phyloP scores from a whole-genome alignment of 1,140 invertebrate genomes.

The Hermatobates lingyangjiaoensis region DNA sequence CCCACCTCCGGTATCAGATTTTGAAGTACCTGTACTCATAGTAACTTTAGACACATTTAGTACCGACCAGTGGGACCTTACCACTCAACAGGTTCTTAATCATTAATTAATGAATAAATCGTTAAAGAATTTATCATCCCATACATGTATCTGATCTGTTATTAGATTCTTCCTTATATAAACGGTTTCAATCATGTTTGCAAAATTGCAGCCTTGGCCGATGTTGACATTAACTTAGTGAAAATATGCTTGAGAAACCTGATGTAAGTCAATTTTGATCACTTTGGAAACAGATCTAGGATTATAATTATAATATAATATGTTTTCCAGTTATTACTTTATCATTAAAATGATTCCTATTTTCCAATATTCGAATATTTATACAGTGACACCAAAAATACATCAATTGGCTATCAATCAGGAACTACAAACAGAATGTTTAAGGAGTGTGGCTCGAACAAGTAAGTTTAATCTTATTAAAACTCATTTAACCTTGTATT shows the following conservation, averaged over 20 bases:
- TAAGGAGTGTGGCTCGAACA: conserved; percentile 45
- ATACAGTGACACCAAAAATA: conserved; percentile 68
- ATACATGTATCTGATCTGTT: conserved; percentile 1
- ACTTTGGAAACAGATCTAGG: neutral
- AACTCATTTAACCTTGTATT: neutral
- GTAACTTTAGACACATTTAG: conserved; percentile 33
- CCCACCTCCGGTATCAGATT: conserved; percentile 64
- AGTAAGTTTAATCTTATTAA: conserved; percentile 22
- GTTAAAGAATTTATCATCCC: neutral
- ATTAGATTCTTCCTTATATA: conserved; percentile 65
- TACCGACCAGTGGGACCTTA: conserved; percentile 72
- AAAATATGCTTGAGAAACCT: conserved; percentile 89
- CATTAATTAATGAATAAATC: neutral
- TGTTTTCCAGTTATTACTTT: conserved; percentile 40
- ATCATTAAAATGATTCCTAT: conserved; percentile 69
- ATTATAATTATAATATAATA: conserved; percentile 10
- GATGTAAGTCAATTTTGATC: conserved; percentile 35
- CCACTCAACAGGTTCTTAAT: conserved; percentile 54
- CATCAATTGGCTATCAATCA: conserved; percentile 45
- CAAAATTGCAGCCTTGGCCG: conserved; percentile 59
- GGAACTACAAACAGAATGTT: conserved; percentile 52
- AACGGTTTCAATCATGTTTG: conserved; percentile 83
- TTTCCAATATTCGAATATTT: conserved; percentile 86
- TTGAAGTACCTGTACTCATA: conserved; percentile 76
- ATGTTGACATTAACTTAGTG: conserved; percentile 83